Evolutionary conservation across 2,797 vertebrate species (phyloP), one percentile per base, ranked within the genome.

Genomic region (Coreius guichenoti): DNA sequence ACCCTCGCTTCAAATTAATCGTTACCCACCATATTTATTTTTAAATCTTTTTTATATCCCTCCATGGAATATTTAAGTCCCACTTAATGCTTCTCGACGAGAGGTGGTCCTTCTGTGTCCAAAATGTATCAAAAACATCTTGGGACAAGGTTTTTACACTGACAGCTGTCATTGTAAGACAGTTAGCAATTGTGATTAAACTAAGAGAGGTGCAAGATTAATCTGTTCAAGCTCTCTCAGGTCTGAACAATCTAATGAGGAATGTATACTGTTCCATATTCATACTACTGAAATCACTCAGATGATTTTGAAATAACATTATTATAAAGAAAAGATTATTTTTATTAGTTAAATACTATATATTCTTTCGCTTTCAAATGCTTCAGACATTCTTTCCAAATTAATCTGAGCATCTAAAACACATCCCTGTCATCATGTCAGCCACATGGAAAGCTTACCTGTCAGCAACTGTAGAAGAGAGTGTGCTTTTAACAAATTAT

Each of bases 161-260:
- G 47, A 47, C 47, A 16, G 47, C 12, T 47, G 47, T 17, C 47
- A 49, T 49, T 49, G 14, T 49, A 49, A 17, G 14, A 16, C 47
- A 17, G 47, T 49, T 49, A 49, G 47, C 47, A 17, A 49, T 92
- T 90, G 90, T 97, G 96, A 98, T 97, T 97, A 95, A 96, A 98
- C 97, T 98, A 97, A 92, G 87, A 61, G 91, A 92, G 93, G 92
- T 96, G 96, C 96, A 95, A 94, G 95, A 95, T 91, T 91, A 94
- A 94, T 95, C 92, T 92, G 11, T 75, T 75, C 19, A 76, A 31
- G n/a, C 1, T 51, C 45, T 9, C 23, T 47, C 72, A 17, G 72
- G 45, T 31, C 26, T 49, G 43, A 49, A 26, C n/a, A 63, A 29
- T 63, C 61, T 16, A 31, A 65, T 3, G 5, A 65, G 61, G 26